Evolutionary conservation across 2,113 vertebrate genomes (phyloP).

Genomic region (rabbit (Oryctolagus cuniculus)): mOryCun1.1 NC_091436.1:109628501-109629000

Average conservation of each 20-base stretch:
- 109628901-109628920: background rate
- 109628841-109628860: background rate
- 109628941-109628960: background rate
- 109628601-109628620: background rate
- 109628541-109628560: background rate
- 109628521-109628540: background rate
- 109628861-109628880: background rate
- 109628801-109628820: background rate
- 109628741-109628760: background rate
- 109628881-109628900: background rate
- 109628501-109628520: background rate
- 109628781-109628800: slow-evolving; percentile 6
- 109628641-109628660: background rate
- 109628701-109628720: background rate
- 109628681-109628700: slow-evolving; percentile 8
- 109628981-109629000: background rate
- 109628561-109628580: background rate
- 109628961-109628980: background rate
- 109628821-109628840: background rate
- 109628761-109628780: background rate
- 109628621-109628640: background rate
- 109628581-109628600: background rate
- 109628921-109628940: background rate
- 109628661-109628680: background rate
- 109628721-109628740: background rate